phyloP scores from a whole-genome alignment of 2,797 vertebrate species.

The Chaunax sp. region DNA sequence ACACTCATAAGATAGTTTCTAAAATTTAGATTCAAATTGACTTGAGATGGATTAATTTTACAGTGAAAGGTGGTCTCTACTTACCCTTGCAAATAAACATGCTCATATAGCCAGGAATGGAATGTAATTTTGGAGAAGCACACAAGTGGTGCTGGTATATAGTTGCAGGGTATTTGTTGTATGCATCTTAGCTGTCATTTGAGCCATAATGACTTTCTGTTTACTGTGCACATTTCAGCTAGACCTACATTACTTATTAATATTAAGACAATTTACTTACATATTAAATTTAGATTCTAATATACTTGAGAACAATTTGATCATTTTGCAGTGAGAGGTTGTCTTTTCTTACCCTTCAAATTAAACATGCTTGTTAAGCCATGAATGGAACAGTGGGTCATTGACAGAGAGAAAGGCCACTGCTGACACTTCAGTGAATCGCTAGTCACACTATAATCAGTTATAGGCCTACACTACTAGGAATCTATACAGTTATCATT shows the following conservation, averaged over 20 bases:
- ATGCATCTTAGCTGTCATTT: neutral
- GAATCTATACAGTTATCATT: slow-evolving; percentile 68
- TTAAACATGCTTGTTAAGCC: slow-evolving; percentile 34
- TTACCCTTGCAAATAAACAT: slow-evolving; percentile 44
- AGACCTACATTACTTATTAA: neutral
- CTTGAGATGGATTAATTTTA: slow-evolving; percentile 25
- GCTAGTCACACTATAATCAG: no score
- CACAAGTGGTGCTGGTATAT: slow-evolving; percentile 9
- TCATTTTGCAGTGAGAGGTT: slow-evolving; percentile 31
- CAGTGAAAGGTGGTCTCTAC: slow-evolving; percentile 31
- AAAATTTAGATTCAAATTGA: slow-evolving; percentile 24
- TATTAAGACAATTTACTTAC: neutral
- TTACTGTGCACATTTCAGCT: neutral
- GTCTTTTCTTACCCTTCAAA: slow-evolving; percentile 36
- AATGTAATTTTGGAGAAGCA: slow-evolving; percentile 22
- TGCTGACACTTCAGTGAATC: no score
- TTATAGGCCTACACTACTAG: slow-evolving; percentile 30
- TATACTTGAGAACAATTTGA: neutral
- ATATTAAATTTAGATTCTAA: slow-evolving; percentile 23
- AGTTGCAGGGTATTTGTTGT: slow-evolving; percentile 2
- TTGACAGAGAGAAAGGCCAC: slow-evolving; percentile 75
- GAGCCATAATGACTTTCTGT: neutral
- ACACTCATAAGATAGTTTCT: neutral
- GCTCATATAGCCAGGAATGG: slow-evolving; percentile 41
- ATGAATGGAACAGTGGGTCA: slow-evolving; percentile 64